phyloP scores from a whole-genome alignment of 1,140 invertebrate species.

The Colletes latitarsis region DNA sequence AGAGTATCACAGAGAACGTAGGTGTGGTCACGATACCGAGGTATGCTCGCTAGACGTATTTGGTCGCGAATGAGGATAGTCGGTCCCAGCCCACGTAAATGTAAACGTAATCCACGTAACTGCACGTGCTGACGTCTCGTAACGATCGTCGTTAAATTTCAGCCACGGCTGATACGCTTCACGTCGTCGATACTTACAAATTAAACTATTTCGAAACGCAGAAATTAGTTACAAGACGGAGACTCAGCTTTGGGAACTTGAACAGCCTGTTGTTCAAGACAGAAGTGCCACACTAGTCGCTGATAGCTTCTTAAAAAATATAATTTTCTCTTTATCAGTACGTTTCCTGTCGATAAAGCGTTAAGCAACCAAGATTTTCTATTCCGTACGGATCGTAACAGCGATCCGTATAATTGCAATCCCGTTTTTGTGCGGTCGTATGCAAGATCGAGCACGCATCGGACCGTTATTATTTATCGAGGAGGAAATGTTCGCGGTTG shows the following conservation, averaged over 20 bases:
- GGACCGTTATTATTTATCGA: conserved; percentile 41
- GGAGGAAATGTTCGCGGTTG: conserved; percentile 34
- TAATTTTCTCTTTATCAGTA: no score
- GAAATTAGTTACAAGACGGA: no score
- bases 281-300: no score
- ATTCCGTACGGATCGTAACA: neutral
- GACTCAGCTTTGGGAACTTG: no score
- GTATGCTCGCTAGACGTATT: conserved; percentile 71
- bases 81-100: conserved; percentile 58
- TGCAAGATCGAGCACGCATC: conserved; percentile 16
- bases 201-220: no score
- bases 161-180: no score
- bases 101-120: conserved; percentile 50
- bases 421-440: conserved; percentile 28
- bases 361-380: no score
- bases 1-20: conserved; percentile 50
- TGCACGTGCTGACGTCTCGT: neutral
- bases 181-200: no score
- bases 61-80: conserved; percentile 72
- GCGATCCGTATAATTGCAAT: neutral
- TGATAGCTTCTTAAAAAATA: no score
- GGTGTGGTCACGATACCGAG: conserved; percentile 70
- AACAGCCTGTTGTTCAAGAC: no score
- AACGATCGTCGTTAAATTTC: neutral
- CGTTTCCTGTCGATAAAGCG: no score